A percentile compares a stretch with the other conserved stretches of the same genome.
phyloP scores from a whole-genome alignment of 2,888 invertebrate species.

The Diarsia brunnea region DNA sequence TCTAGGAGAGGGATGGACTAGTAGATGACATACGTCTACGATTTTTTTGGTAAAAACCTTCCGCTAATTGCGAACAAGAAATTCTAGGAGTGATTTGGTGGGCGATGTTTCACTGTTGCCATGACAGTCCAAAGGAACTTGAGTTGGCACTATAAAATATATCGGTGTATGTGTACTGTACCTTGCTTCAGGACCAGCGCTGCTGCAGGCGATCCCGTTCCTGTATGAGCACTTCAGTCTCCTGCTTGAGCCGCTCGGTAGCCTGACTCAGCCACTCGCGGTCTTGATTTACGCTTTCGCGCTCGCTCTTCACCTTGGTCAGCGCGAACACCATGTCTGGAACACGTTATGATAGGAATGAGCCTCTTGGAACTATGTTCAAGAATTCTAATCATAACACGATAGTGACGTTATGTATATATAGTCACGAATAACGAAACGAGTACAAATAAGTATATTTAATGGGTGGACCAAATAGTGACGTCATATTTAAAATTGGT shows the following conservation, averaged over 20 bases:
- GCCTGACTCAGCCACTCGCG: conserved; percentile 75
- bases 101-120: too few species aligned
- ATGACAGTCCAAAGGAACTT: too few species aligned
- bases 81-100: too few species aligned
- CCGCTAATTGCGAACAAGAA: too few species aligned
- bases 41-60: too few species aligned
- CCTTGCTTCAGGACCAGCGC: conserved; percentile 77
- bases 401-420: neutral
- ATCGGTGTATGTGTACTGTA: conserved; percentile 42
- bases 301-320: conserved; percentile 71
- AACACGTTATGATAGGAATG: conserved; percentile 35
- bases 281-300: conserved; percentile 69
- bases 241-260: conserved; percentile 75
- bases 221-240: conserved; percentile 76
- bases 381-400: neutral
- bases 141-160: too few species aligned
- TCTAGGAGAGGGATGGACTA: too few species aligned
- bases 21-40: too few species aligned
- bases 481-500: too few species aligned
- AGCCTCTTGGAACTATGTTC: neutral
- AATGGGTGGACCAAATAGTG: neutral
- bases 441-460: neutral
- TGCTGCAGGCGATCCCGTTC: conserved; percentile 76
- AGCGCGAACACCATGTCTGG: conserved; percentile 78
- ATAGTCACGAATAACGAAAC: neutral